Base-by-base conservation (phyloP, 2,797 vertebrate species). In the Tolypeutes matacus region DNA sequence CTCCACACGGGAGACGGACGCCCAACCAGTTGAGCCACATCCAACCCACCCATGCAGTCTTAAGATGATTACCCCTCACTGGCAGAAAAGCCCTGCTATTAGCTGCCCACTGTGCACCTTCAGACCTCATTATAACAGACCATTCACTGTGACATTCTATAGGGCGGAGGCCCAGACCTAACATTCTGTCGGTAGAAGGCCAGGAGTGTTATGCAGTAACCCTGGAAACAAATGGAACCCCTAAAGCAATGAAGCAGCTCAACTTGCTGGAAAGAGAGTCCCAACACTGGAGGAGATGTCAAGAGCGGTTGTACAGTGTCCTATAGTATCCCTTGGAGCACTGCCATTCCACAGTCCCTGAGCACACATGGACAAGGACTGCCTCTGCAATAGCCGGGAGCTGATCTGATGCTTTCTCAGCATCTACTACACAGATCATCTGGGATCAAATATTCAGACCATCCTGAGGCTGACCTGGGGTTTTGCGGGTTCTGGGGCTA, bases 181-280 rank as follows among this genome's bases (percentile, higher is more conserved):
- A 86, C 23, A 39, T 53, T 46, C 62, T 76, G 42, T 14, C 34
- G 42, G 69, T 73, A 49, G 84, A 76, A 69, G 18, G n/a, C 46
- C 46, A 88, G 51, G 42, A 42, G 12, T 31, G 27, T 67, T 60
- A 80, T 31, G 70, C 7, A 73, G 70, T 12, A n/a, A 62, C 17
- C 29, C n/a, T 89, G 58, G 81, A 91, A 95, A 93, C 65, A 86
- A 94, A 83, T 21, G 36, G 4, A 31, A 70, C 11, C 17, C 21
- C 25, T 77, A 84, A 81, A 51, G 29, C 85, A 91, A 81, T 7
- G 51, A 86, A 72, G 21, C 21, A 51, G 7, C 17, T 31, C 36
- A n/a, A 53, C 31, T 83, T 87, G 72, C 15, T 77, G 78, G 70
- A 23, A 77, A 78, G 42, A 46, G 21, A 60, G 15, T 17, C 31